These are phyloP conservation scores for Dunckerocampus dactyliophorus DNA, from an alignment of 2,113 vertebrate genomes.

Conservation along the genomic window DNA sequence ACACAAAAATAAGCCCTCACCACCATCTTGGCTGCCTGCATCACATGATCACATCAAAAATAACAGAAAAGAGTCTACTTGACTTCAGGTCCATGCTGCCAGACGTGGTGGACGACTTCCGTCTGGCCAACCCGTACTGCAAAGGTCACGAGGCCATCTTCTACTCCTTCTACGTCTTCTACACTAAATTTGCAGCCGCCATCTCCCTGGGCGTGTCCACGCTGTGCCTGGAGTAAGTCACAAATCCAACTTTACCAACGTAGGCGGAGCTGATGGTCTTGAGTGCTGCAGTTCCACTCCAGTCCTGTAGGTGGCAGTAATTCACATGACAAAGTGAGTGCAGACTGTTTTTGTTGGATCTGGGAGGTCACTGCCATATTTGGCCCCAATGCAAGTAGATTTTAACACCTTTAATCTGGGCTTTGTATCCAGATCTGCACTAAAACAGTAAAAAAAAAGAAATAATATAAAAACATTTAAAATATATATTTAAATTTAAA, in stretches of 20 bases:
- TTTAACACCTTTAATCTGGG: too few species aligned
- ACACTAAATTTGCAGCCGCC: conserved; percentile 87
- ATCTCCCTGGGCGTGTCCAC: conserved; percentile 91
- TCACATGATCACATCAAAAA: too few species aligned
- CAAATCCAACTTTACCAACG: background rate
- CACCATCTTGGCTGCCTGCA: background rate
- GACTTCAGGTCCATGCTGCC: conserved; percentile 91
- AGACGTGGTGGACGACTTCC: conserved; percentile 91
- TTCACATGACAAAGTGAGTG: too few species aligned
- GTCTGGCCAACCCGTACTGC: conserved; percentile 77
- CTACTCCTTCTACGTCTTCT: conserved; percentile 95
- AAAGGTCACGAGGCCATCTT: conserved; percentile 92
- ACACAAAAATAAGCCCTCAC: too few species aligned
- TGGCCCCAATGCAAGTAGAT: too few species aligned
- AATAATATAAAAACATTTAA: too few species aligned
- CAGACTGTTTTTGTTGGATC: too few species aligned
- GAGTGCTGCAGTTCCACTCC: too few species aligned
- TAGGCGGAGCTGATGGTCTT: background rate
- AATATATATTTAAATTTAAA: background rate
- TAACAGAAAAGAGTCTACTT: background rate
- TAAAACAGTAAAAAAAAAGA: too few species aligned
- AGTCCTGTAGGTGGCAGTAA: too few species aligned
- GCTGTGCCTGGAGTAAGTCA: conserved; percentile 87
- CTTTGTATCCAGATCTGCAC: too few species aligned
- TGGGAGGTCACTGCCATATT: too few species aligned